Evolutionary conservation across 2,113 vertebrate species (phyloP).

Genomic region (Scartelaos histophorus): DNA sequence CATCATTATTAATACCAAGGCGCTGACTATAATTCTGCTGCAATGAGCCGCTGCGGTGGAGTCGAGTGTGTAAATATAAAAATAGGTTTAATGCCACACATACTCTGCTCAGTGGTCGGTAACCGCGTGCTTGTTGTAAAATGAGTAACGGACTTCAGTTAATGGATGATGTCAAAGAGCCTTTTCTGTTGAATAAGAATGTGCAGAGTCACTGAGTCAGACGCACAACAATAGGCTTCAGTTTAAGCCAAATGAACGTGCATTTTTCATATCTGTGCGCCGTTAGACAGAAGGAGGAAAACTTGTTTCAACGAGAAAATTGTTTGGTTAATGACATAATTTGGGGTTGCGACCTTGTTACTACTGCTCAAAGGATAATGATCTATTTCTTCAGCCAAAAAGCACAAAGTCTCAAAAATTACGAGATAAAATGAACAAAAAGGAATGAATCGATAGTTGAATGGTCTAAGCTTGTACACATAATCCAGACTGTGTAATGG

Average conservation of each 20-base stretch:
- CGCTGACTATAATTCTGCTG: not conserved
- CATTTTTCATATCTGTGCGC: not conserved
- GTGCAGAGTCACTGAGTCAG: slow-evolving; percentile 27
- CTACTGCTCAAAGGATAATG: too few species aligned
- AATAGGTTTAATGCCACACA: slow-evolving; percentile 1
- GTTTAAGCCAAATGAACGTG: slow-evolving; percentile 8
- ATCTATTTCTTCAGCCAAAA: too few species aligned
- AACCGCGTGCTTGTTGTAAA: slow-evolving; percentile 37
- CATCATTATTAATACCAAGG: not conserved
- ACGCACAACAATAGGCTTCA: slow-evolving; percentile 10
- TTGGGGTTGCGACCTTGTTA: not conserved
- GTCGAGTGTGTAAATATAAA: slow-evolving; percentile 40
- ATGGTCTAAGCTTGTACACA: too few species aligned
- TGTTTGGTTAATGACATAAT: too few species aligned
- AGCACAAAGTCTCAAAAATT: too few species aligned
- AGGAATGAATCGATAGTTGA: too few species aligned
- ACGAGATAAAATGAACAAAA: too few species aligned
- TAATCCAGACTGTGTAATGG: too few species aligned
- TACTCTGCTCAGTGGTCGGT: slow-evolving; percentile 23
- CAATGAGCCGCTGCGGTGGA: slow-evolving; percentile 3
- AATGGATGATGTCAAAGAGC: slow-evolving; percentile 35
- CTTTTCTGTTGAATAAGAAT: slow-evolving; percentile 15
- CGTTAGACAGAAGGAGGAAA: not conserved
- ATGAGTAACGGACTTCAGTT: slow-evolving; percentile 33
- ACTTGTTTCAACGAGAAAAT: not conserved